Percentiles rank a stretch among this genome's conserved stretches.
These are phyloP conservation scores for Helicoverpa zea DNA, from an alignment of 1,140 invertebrate genomes.

Conservation along the genomic window DNA sequence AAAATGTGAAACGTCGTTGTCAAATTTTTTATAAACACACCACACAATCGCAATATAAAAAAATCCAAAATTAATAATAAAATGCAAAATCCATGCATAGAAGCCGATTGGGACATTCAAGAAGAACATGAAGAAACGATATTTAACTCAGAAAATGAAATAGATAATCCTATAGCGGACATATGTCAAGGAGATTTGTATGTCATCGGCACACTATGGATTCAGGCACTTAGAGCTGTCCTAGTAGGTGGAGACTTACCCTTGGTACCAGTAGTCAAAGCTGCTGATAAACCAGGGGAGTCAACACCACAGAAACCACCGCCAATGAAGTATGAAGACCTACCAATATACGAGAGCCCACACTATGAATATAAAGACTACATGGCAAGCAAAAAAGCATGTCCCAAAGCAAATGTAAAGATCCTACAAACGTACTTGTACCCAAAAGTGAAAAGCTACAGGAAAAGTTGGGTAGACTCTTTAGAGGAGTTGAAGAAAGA, in stretches of 20 bases:
- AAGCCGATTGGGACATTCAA: neutral
- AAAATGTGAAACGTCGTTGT: slow-evolving; percentile 6
- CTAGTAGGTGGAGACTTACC: slow-evolving; percentile 63
- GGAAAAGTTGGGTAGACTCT: slow-evolving; percentile 45
- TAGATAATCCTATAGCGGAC: slow-evolving; percentile 27
- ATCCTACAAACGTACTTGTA: slow-evolving; percentile 62
- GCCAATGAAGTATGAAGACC: slow-evolving; percentile 72
- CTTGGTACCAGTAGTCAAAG: slow-evolving; percentile 66
- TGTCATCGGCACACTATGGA: slow-evolving; percentile 70
- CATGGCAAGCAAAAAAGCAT: slow-evolving; percentile 60
- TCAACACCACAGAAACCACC: slow-evolving; percentile 65
- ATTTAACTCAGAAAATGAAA: slow-evolving; percentile 57
- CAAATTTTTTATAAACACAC: slow-evolving; percentile 48
- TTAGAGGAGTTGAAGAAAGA: slow-evolving; percentile 51
- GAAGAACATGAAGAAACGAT: neutral
- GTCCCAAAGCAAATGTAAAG: slow-evolving; percentile 64
- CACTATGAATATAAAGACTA: slow-evolving; percentile 74
- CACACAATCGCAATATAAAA: neutral
- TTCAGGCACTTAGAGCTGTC: slow-evolving; percentile 60
- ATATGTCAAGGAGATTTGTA: slow-evolving; percentile 66
- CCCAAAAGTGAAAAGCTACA: slow-evolving; percentile 39
- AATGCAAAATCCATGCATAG: slow-evolving; percentile 31
- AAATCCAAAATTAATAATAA: neutral
- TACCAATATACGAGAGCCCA: slow-evolving; percentile 74
- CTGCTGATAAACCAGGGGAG: slow-evolving; percentile 51